These are phyloP conservation scores for Ahaetulla prasina DNA, from an alignment of 2,113 vertebrate species.

Conservation along the genomic window DNA sequence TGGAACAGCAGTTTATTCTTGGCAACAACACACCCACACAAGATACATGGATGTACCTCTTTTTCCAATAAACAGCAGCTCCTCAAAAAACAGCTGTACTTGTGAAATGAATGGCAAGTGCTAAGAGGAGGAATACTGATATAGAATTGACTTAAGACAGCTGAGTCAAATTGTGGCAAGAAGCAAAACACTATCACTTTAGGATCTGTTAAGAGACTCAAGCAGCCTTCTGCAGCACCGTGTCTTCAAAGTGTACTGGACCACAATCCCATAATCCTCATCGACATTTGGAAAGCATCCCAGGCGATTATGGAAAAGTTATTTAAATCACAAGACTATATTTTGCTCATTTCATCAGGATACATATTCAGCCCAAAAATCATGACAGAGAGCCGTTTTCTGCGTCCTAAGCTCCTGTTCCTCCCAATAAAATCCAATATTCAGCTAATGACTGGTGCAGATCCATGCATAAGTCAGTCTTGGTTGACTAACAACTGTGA, in stretches of 20 bases:
- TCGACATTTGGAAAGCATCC: background rate
- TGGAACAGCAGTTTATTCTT: background rate
- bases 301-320: background rate
- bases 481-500: background rate
- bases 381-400: background rate
- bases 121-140: background rate
- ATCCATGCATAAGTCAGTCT: background rate
- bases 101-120: background rate
- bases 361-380: background rate
- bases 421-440: background rate
- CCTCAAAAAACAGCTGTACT: background rate
- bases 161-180: background rate
- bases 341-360: background rate
- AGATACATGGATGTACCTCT: background rate
- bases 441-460: background rate
- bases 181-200: background rate
- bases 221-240: background rate
- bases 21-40: background rate
- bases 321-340: background rate
- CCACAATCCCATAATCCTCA: background rate
- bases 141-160: background rate
- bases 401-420: background rate
- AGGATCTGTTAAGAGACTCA: background rate
- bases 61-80: background rate
- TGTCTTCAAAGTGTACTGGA: background rate